A percentile compares a stretch with the other conserved stretches of the same genome.
These are phyloP conservation scores for Cynodonichthys magdalenae DNA, from an alignment of 2,797 vertebrate species.

Conservation along the genomic window DNA sequence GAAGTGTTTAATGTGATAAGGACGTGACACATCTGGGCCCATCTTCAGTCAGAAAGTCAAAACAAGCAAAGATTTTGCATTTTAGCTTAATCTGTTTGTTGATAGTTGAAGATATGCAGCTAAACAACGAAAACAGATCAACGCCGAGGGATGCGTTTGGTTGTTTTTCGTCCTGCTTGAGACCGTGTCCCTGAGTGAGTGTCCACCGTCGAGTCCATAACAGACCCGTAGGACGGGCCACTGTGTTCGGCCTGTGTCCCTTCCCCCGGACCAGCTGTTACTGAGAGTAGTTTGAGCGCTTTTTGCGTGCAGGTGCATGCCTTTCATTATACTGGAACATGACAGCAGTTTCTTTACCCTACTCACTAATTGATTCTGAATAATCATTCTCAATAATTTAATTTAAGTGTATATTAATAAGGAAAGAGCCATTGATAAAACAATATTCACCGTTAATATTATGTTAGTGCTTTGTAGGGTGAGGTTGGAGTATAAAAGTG, in stretches of 20 bases:
- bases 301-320: conserved; percentile 25
- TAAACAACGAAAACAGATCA: conserved; percentile 2
- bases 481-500: too few relatives aligned
- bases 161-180: conserved; percentile 20
- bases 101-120: conserved; percentile 10
- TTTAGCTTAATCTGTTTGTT: conserved; percentile 6
- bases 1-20: conserved; percentile 8
- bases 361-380: neutral
- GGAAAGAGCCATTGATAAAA: neutral
- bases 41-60: conserved; percentile 37
- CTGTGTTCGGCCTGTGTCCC: conserved; percentile 23
- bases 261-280: conserved; percentile 3
- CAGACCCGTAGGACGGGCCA: conserved; percentile 23
- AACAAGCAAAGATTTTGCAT: conserved; percentile 19
- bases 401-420: neutral
- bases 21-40: conserved; percentile 51
- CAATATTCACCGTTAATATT: too few relatives aligned
- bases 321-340: neutral
- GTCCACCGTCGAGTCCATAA: conserved; percentile 4
- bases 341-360: neutral
- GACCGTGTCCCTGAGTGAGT: conserved; percentile 6
- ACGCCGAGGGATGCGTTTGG: neutral
- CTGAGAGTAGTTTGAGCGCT: neutral
- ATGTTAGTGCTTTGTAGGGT: too few relatives aligned
- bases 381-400: neutral